Evolutionary conservation across 2,797 vertebrate species (phyloP).

Genomic region (Chelmon rostratus): DNA sequence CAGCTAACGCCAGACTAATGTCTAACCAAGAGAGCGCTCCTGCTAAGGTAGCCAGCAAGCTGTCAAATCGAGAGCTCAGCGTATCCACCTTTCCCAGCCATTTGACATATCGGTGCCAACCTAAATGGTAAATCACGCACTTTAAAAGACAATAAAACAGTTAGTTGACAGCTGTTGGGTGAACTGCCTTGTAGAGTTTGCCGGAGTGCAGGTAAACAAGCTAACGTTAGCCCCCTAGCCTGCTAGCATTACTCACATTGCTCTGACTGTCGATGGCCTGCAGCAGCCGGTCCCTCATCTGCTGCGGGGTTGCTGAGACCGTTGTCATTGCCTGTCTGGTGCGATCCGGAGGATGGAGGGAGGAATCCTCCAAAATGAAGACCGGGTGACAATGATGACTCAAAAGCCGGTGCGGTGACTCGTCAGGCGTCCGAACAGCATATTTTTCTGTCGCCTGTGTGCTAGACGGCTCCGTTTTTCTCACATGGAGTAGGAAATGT

Average conservation of each 20-base stretch:
- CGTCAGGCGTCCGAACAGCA: constrained; percentile 79
- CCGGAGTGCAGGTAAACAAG: constrained; percentile 63
- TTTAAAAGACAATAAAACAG: neutral
- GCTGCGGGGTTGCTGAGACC: constrained; percentile 98
- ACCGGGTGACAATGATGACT: constrained; percentile 75
- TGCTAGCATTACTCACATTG: constrained; percentile 91
- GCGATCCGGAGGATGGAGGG: constrained; percentile 89
- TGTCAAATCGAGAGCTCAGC: constrained; percentile 69
- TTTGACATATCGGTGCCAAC: constrained; percentile 1
- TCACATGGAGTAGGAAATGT: constrained; percentile 76
- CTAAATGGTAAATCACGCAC: neutral
- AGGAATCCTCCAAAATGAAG: constrained; percentile 88
- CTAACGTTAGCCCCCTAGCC: constrained; percentile 59
- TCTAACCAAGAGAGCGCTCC: constrained; percentile 48
- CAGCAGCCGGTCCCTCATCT: constrained; percentile 99
- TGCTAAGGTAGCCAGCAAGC: constrained; percentile 68
- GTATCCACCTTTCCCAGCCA: neutral
- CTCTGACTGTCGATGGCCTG: constrained; percentile 98
- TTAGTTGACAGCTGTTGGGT: neutral
- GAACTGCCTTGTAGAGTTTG: constrained; percentile 30
- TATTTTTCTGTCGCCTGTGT: constrained; percentile 75
- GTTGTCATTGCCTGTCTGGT: constrained; percentile 97
- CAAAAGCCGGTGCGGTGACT: constrained; percentile 79
- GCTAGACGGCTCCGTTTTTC: constrained; percentile 66
- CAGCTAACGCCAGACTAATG: constrained; percentile 50